Percentiles rank a stretch among this genome's conserved stretches.
These are phyloP conservation scores for Amphipyra tragopoginis DNA, from an alignment of 2,888 invertebrate species.

Conservation along the genomic window DNA sequence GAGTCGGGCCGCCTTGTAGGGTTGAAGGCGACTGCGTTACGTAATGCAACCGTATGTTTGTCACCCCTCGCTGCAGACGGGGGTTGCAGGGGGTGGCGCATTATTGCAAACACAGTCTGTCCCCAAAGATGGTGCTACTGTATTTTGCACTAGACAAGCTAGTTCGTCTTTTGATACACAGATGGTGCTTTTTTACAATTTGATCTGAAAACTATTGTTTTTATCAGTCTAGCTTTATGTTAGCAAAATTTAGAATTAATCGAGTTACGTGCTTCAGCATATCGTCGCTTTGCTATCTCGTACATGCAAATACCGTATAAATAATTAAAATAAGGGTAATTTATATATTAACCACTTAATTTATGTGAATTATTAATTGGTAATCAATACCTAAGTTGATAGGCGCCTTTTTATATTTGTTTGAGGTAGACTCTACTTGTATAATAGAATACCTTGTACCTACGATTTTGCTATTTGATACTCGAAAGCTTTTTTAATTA, in stretches of 20 bases:
- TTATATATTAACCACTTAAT: slow-evolving; percentile 30
- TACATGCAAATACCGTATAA: slow-evolving; percentile 13
- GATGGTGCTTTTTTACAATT: slow-evolving; percentile 74
- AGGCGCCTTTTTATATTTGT: too few relatives aligned
- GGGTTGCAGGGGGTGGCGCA: slow-evolving; percentile 79
- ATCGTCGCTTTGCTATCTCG: not conserved
- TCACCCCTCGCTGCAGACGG: slow-evolving; percentile 76
- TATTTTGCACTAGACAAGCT: slow-evolving; percentile 77
- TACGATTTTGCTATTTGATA: too few relatives aligned
- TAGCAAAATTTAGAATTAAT: not conserved
- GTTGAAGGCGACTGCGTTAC: slow-evolving; percentile 58
- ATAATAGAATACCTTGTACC: too few relatives aligned
- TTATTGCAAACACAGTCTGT: slow-evolving; percentile 78
- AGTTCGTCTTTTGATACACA: slow-evolving; percentile 83
- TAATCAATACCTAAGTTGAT: slow-evolving; percentile 12
- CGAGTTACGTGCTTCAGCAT: not conserved
- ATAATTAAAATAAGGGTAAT: slow-evolving; percentile 28
- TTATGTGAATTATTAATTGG: slow-evolving; percentile 22
- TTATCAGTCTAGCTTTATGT: not conserved
- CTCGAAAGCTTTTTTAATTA: too few relatives aligned
- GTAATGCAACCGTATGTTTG: slow-evolving; percentile 69
- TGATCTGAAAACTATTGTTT: not conserved
- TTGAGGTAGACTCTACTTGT: too few relatives aligned
- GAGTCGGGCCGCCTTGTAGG: slow-evolving; percentile 24
- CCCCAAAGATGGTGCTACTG: slow-evolving; percentile 87